These are phyloP conservation scores for Pseudomyrmex sp. DNA, from an alignment of 1,140 invertebrate genomes.

Conservation along the genomic window DNA sequence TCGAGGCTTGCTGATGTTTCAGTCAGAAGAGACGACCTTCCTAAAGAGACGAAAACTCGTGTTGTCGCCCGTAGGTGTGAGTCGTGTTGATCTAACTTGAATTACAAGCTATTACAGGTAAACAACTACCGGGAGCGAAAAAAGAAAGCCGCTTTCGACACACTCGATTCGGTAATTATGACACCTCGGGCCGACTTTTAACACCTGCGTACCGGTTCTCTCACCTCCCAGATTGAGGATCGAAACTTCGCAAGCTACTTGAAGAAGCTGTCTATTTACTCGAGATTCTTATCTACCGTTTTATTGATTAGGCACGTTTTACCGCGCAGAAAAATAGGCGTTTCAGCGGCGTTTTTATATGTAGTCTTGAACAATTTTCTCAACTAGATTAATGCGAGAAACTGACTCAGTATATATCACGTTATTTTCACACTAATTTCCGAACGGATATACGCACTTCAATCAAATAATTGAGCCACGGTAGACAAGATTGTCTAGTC, in stretches of 20 bases:
- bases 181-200: constrained; percentile 54
- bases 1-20: too few species aligned
- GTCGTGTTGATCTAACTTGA: constrained; percentile 29
- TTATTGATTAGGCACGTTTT: background rate
- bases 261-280: constrained; percentile 4
- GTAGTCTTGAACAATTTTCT: too few species aligned
- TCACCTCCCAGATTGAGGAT: constrained; percentile 16
- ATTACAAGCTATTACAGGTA: constrained; percentile 28
- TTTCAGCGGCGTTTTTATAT: too few species aligned
- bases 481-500: too few species aligned
- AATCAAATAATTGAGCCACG: too few species aligned
- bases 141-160: constrained; percentile 56
- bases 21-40: too few species aligned
- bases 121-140: background rate
- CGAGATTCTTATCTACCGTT: background rate
- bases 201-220: constrained; percentile 56
- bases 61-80: constrained; percentile 8
- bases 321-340: too few species aligned
- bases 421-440: too few species aligned
- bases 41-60: constrained; percentile 5
- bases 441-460: too few species aligned
- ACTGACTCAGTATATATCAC: too few species aligned
- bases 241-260: background rate
- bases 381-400: too few species aligned
- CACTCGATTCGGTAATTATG: constrained; percentile 64